These are phyloP conservation scores for Callinectes sapidus DNA, from an alignment of 2,888 invertebrate species.

Conservation along the genomic window DNA sequence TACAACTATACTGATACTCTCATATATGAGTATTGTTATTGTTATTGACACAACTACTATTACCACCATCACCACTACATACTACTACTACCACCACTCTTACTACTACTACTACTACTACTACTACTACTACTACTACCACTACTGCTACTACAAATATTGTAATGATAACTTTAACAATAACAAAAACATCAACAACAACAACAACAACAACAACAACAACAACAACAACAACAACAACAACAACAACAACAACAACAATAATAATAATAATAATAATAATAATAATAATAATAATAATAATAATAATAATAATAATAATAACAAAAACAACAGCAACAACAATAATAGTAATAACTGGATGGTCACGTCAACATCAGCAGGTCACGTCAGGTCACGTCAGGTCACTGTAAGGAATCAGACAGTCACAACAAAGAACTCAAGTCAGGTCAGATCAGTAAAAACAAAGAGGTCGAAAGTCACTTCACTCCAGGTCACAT, in stretches of 20 bases:
- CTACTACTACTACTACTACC: neutral
- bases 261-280: neutral
- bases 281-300: neutral
- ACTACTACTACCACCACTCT: too few relatives aligned
- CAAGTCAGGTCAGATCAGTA: neutral
- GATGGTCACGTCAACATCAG: neutral
- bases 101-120: neutral
- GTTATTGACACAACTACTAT: too few relatives aligned
- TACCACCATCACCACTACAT: too few relatives aligned
- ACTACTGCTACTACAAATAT: neutral
- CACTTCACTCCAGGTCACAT: neutral
- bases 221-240: neutral
- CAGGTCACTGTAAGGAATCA: conserved; percentile 36
- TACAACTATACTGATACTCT: too few relatives aligned
- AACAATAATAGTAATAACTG: neutral
- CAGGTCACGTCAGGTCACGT: conserved; percentile 10
- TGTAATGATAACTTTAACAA: neutral
- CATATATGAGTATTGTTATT: too few relatives aligned
- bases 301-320: conserved; percentile 18
- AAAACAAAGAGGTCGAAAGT: neutral
- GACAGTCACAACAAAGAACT: neutral
- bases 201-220: neutral
- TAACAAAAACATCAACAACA: neutral
- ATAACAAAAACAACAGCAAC: neutral
- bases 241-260: neutral